A percentile compares a stretch with the other conserved stretches of the same genome.
Conservation (phyloP, 1,140 invertebrate genomes). For the Drosophila miranda region DNA sequence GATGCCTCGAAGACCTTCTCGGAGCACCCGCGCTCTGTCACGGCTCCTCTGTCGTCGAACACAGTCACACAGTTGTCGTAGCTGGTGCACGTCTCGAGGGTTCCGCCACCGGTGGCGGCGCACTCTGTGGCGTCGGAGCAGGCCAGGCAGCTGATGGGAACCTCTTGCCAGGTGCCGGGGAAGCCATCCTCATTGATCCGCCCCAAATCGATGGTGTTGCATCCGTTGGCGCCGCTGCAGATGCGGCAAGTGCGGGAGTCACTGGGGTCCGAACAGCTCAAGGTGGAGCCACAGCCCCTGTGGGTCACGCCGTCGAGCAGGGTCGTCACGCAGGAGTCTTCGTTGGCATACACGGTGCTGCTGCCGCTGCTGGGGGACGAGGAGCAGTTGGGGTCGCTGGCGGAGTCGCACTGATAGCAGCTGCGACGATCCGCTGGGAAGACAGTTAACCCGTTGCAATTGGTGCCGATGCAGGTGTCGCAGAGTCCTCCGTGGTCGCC, state of each 20-base stretch:
- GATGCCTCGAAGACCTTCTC: conserved; percentile 24
- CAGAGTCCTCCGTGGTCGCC: conserved; percentile 43
- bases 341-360: conserved; percentile 49
- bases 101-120: conserved; percentile 20
- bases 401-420: conserved; percentile 68
- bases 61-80: conserved; percentile 70
- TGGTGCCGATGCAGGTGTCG: conserved; percentile 49
- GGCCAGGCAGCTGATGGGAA: conserved; percentile 57
- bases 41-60: conserved; percentile 47
- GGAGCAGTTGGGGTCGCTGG: conserved; percentile 33
- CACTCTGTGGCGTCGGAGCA: conserved; percentile 41
- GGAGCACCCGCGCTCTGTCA: conserved; percentile 61
- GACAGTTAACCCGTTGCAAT: conserved; percentile 66
- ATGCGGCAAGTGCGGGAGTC: conserved; percentile 58
- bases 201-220: conserved; percentile 69
- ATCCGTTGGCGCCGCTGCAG: conserved; percentile 44
- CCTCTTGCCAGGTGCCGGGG: conserved; percentile 65
- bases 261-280: conserved; percentile 55
- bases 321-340: conserved; percentile 66
- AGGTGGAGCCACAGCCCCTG: conserved; percentile 62
- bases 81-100: conserved; percentile 33
- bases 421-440: conserved; percentile 48
- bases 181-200: conserved; percentile 41
- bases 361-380: conserved; percentile 49
- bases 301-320: conserved; percentile 49